Evolutionary conservation across 2,888 invertebrate species (phyloP).

Genomic region (Lordiphosa andalusiaca): DNA sequence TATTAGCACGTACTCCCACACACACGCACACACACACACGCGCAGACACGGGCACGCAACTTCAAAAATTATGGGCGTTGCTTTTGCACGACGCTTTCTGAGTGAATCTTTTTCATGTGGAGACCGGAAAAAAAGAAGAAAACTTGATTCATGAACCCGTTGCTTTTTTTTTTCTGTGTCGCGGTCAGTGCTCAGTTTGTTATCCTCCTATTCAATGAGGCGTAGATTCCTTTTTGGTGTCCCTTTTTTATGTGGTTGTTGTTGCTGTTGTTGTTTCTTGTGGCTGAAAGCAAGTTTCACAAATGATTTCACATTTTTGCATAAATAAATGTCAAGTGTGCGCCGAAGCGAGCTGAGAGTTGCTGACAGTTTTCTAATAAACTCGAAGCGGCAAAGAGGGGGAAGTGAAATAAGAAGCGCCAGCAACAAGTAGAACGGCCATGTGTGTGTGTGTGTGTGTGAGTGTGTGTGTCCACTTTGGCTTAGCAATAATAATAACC

Average conservation of each 20-base stretch:
- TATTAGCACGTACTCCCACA: conserved; percentile 42
- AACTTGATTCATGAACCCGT: conserved; percentile 52
- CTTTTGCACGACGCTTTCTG: too few relatives aligned
- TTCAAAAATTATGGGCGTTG: neutral
- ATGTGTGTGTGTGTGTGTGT: conserved; percentile 13
- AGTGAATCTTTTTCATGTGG: neutral
- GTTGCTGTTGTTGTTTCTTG: conserved; percentile 3
- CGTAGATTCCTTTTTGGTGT: conserved; percentile 43
- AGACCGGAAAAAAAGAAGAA: neutral
- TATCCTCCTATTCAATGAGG: conserved; percentile 40
- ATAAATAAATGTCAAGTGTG: conserved; percentile 76
- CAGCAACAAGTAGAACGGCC: conserved; percentile 57
- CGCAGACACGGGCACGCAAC: neutral
- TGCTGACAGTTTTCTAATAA: conserved; percentile 74
- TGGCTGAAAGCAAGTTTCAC: conserved; percentile 60
- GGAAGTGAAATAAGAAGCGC: conserved; percentile 60
- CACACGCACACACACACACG: conserved; percentile 5
- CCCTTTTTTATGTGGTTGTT: conserved; percentile 11
- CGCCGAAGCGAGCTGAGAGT: conserved; percentile 61
- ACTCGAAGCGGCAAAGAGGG: conserved; percentile 35
- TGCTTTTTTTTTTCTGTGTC: conserved; percentile 36
- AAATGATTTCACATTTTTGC: conserved; percentile 76
- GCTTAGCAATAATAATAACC: conserved; percentile 71
- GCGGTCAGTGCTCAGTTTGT: conserved; percentile 27
- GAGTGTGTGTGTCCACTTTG: conserved; percentile 57